Evolutionary conservation across 2,797 vertebrate species (phyloP).

Genomic region (Varecia variegata): DNA sequence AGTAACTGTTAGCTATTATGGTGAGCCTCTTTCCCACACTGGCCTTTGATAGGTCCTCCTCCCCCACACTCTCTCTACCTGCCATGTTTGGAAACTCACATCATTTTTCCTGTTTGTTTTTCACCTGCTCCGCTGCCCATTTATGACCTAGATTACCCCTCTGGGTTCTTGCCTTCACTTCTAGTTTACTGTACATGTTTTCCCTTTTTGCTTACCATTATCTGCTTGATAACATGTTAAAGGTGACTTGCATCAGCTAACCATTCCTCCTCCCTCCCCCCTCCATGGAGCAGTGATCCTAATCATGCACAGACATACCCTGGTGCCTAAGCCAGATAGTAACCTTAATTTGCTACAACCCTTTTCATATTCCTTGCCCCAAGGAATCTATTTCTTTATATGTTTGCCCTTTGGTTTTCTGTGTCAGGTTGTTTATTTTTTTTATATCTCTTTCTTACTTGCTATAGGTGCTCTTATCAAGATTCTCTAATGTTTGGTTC

Average conservation of each 20-base stretch:
- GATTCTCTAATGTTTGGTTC: background rate
- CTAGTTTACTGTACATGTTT: background rate
- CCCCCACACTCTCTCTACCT: background rate
- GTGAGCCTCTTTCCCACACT: background rate
- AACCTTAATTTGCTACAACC: background rate
- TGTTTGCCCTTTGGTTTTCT: background rate
- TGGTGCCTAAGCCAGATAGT: background rate
- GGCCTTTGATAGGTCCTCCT: background rate
- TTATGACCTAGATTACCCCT: background rate
- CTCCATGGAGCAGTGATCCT: background rate
- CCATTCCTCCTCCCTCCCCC: background rate
- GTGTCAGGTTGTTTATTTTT: background rate
- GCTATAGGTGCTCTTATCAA: background rate
- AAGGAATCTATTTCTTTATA: background rate
- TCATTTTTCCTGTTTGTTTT: background rate
- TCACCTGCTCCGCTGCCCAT: background rate
- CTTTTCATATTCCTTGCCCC: background rate
- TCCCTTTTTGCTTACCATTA: background rate
- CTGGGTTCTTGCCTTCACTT: background rate
- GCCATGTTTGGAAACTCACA: background rate
- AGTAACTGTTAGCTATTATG: background rate
- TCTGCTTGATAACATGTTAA: background rate
- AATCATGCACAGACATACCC: background rate
- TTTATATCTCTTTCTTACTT: background rate
- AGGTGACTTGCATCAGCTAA: background rate